Evolutionary conservation across 2,113 vertebrate genomes (phyloP).

Genomic region (Gadus chalcogrammus): DNA sequence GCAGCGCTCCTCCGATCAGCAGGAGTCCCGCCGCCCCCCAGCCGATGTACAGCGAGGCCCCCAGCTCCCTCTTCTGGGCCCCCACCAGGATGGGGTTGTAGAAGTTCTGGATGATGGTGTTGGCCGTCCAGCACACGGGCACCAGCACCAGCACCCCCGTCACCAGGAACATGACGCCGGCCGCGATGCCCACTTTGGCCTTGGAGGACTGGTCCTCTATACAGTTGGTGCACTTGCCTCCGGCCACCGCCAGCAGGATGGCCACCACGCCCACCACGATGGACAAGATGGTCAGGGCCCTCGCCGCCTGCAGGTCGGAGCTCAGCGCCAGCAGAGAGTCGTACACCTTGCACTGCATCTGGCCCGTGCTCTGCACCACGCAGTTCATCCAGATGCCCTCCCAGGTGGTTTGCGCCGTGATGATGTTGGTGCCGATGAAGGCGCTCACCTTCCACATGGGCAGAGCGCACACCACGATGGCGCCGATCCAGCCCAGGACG

Average conservation of each 20-base stretch:
- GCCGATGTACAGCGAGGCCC: conserved; percentile 72
- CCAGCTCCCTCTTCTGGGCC: conserved; percentile 71
- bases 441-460: conserved; percentile 77
- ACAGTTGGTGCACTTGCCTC: conserved; percentile 77
- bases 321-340: conserved; percentile 76
- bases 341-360: conserved; percentile 81
- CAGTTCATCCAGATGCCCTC: conserved; percentile 79
- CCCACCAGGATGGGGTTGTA: conserved; percentile 61
- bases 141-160: conserved; percentile 65
- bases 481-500: conserved; percentile 72
- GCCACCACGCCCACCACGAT: conserved; percentile 69
- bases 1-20: conserved; percentile 71
- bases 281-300: conserved; percentile 67
- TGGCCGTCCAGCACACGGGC: conserved; percentile 74
- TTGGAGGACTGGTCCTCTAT: conserved; percentile 59
- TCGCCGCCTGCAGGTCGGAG: conserved; percentile 72
- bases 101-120: conserved; percentile 68
- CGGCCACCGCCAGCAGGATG: conserved; percentile 70
- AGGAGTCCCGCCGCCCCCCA: conserved; percentile 70
- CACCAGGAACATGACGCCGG: conserved; percentile 67
- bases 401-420: conserved; percentile 68
- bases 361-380: conserved; percentile 75
- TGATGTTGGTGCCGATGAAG: conserved; percentile 74
- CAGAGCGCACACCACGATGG: conserved; percentile 65
- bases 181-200: conserved; percentile 60